phyloP scores from a whole-genome alignment of 2,797 vertebrate genomes.

The Spinibarbus caldwelli region DNA sequence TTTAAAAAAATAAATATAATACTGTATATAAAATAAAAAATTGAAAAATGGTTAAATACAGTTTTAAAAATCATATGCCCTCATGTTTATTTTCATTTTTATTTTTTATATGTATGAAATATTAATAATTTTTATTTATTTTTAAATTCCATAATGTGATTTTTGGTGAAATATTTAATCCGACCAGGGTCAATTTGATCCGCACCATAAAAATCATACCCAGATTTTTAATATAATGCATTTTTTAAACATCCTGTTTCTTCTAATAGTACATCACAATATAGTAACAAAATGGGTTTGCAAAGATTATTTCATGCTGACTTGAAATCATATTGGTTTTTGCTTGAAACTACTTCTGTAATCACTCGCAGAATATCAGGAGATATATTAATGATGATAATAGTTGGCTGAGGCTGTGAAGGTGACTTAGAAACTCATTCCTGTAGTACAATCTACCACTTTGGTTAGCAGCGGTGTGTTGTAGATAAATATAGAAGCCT shows the following conservation, averaged over 20 bases:
- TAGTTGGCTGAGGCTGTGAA: not conserved
- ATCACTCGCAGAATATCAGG: not conserved
- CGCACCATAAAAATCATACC: not conserved
- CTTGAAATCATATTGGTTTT: not conserved
- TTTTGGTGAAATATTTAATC: not conserved
- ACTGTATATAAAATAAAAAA: no score
- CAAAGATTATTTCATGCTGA: not conserved
- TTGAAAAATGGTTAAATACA: no score
- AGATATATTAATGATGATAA: not conserved
- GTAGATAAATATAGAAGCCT: conserved; percentile 16
- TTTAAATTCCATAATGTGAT: not conserved
- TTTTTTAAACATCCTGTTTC: not conserved
- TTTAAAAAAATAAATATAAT: no score
- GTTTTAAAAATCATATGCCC: no score
- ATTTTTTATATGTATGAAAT: no score
- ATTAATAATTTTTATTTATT: no score
- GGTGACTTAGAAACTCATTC: conserved; percentile 1
- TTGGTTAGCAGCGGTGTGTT: not conserved
- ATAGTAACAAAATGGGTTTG: not conserved
- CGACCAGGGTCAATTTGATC: not conserved
- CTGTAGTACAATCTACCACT: not conserved
- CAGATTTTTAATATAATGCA: not conserved
- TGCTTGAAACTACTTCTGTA: no score
- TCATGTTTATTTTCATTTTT: no score
- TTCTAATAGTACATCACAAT: not conserved